Percentiles rank a stretch among this genome's conserved stretches.
Conservation (phyloP, 2,888 invertebrate species). For the Phasia obesa region DNA sequence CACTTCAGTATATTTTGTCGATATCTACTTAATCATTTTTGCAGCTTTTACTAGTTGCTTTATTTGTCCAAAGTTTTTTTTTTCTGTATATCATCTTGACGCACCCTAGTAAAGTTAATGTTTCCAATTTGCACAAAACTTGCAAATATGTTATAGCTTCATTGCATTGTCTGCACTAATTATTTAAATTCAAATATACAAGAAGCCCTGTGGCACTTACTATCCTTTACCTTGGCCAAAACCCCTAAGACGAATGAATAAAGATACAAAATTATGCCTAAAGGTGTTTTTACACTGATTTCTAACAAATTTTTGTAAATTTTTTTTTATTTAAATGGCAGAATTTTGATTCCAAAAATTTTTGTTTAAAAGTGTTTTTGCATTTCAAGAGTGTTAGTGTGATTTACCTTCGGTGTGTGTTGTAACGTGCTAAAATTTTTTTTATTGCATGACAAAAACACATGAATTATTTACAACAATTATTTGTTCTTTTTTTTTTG, state of each 20-base stretch:
- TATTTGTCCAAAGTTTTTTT: too few species aligned
- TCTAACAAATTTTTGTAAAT: conserved; percentile 1
- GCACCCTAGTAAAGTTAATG: too few species aligned
- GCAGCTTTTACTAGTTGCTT: too few species aligned
- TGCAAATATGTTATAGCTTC: too few species aligned
- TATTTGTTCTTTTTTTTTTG: conserved; percentile 41
- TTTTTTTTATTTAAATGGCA: conserved; percentile 24
- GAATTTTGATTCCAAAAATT: conserved; percentile 26
- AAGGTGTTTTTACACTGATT: neutral
- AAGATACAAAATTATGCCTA: conserved; percentile 2
- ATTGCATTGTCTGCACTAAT: neutral
- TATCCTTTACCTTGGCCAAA: neutral
- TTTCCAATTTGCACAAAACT: too few species aligned
- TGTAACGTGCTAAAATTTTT: conserved; percentile 60
- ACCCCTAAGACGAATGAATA: neutral
- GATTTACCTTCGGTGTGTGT: conserved; percentile 3
- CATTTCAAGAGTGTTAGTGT: neutral
- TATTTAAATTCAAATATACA: neutral
- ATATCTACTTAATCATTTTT: too few species aligned
- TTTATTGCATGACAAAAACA: conserved; percentile 62
- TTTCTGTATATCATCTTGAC: too few species aligned
- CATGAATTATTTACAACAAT: conserved; percentile 67
- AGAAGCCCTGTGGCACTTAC: neutral
- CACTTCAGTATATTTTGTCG: too few species aligned
- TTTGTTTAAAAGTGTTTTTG: neutral